Evolutionary conservation across 2,797 vertebrate species (phyloP), one percentile per base, ranked within the genome.

Genomic region (Spinibarbus caldwelli): DNA sequence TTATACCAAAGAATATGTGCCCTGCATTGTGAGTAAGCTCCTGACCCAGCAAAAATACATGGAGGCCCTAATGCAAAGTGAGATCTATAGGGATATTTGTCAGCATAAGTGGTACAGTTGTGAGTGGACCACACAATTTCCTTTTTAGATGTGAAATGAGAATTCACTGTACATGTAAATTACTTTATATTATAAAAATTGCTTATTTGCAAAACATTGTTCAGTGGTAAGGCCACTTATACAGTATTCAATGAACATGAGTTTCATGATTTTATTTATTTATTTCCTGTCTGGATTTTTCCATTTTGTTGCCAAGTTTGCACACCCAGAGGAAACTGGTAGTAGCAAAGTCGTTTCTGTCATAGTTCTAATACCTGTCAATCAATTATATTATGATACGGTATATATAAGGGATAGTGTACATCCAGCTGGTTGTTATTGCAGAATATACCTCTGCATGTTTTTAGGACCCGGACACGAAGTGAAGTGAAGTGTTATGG

Each of bases 41-140:
- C 93, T 93, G 92, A 94, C 15, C 80, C 90, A 94, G 93, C 93
- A 94, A 75, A 90, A 91, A 84, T 82, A 71, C 85, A 92, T 91
- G 88, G 90, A 91, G 89, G 88, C 12, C 87, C 87, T 38, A 34
- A 62, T 70, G 64, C 76, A 80, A 62, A 71, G 38, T 49, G 57
- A 76, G 54, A 66, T 72, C 43, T 47, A 59, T 45, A n/a, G 26
- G 19, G 41, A 70, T 84, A 70, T 85, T 79, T 59, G 47, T 71
- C 59, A 71, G 75, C 67, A 43, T 70, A 9, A 67, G 26, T 43
- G 41, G 34, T 70, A 73, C 43, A 76, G 36, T 21, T 67, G 36
- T 84, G 14, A 78, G n/a, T 72, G 26, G 21, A 19, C 52, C 31
- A 70, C 15, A n/a, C 21, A 7, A 31, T 54, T 41, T 64, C n/a